These are phyloP conservation scores for Heliocidaris tuberculata DNA, from an alignment of 35 echinoderm and acorn worm species.

Conservation along the genomic window DNA sequence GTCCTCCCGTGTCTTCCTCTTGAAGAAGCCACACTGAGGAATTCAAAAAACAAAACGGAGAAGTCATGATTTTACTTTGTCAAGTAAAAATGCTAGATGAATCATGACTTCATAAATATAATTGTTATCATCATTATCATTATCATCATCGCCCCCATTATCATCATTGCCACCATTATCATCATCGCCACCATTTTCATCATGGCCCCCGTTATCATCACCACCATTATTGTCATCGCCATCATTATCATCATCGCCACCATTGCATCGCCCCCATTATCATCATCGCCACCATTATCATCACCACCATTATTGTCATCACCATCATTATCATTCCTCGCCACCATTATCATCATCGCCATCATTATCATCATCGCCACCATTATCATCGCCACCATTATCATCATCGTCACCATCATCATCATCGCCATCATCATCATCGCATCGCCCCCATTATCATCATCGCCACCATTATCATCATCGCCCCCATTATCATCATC, in stretches of 20 bases:
- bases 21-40: slow-evolving; percentile 29
- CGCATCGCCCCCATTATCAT: too few relatives aligned
- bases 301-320: not conserved
- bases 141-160: not conserved
- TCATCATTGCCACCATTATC: too few relatives aligned
- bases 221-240: too few relatives aligned
- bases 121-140: too few relatives aligned
- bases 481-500: not conserved
- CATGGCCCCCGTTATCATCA: not conserved
- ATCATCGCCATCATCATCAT: not conserved
- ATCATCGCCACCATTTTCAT: not conserved
- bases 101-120: not conserved
- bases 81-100: not conserved
- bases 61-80: not conserved
- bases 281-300: too few relatives aligned
- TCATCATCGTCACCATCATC: not conserved
- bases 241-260: too few relatives aligned
- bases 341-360: not conserved
- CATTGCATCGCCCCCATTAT: too few relatives aligned
- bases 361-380: not conserved
- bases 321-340: not conserved
- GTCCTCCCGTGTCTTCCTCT: slow-evolving; percentile 17
- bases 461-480: too few relatives aligned
- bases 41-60: not conserved
- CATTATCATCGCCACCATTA: not conserved